A percentile compares a stretch with the other conserved stretches of the same genome.
Conservation (phyloP, 2,888 invertebrate species). For the Megaustenia siamemsis region DNA sequence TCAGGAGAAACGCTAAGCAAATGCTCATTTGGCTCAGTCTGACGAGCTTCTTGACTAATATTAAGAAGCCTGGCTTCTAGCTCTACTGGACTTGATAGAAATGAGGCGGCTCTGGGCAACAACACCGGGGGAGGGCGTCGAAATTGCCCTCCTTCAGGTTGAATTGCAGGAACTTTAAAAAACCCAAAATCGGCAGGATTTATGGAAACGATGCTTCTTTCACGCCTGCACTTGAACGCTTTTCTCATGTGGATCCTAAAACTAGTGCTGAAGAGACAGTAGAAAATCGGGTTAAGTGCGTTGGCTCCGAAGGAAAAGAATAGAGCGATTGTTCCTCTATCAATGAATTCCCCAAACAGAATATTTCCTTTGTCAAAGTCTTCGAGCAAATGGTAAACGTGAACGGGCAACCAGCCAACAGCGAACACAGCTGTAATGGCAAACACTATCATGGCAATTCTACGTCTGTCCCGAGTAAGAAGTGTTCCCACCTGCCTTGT, state of each 20-base stretch:
- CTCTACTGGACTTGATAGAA: not conserved
- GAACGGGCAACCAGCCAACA: conserved; percentile 60
- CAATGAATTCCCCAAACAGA: conserved; percentile 28
- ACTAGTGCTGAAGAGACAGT: conserved; percentile 57
- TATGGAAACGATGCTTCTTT: not conserved
- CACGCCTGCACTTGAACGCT: conserved; percentile 38
- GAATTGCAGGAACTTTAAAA: not conserved
- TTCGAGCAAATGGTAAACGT: conserved; percentile 54
- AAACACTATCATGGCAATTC: conserved; percentile 59
- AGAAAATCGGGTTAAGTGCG: conserved; percentile 59
- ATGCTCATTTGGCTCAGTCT: not conserved
- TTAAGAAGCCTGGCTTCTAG: not conserved
- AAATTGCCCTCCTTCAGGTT: not conserved
- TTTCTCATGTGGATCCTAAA: conserved; percentile 56
- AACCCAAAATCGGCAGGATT: not conserved
- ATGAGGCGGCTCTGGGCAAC: conserved; percentile 4
- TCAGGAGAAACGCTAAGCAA: too few relatives aligned
- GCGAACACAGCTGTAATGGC: conserved; percentile 58
- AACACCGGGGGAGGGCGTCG: not conserved
- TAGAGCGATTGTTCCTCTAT: conserved; percentile 52
- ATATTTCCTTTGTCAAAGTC: conserved; percentile 52
- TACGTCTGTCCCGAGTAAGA: conserved; percentile 54
- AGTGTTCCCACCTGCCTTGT: conserved; percentile 25
- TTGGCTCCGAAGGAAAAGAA: conserved; percentile 59
- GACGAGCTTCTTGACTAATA: too few relatives aligned